phyloP scores from a whole-genome alignment of 2,888 invertebrate species.

The Boloria selene region DNA sequence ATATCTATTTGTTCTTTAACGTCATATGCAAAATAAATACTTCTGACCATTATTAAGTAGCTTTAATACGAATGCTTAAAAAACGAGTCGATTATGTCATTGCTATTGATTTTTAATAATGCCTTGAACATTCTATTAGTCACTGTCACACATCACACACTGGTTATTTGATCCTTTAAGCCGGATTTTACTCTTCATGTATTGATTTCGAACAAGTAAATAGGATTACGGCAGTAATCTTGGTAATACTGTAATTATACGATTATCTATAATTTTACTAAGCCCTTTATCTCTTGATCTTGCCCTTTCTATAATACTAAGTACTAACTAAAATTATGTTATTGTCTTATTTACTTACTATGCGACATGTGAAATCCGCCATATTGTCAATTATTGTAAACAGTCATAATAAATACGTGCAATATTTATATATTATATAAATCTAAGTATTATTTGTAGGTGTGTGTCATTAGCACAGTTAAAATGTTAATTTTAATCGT shows the following conservation, averaged over 20 bases:
- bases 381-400: slow-evolving; percentile 35
- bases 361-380: slow-evolving; percentile 9
- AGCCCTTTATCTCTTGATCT: background rate
- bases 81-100: no score
- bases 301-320: slow-evolving; percentile 5
- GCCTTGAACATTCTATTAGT: no score
- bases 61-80: no score
- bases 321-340: no score
- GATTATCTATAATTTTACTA: background rate
- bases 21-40: no score
- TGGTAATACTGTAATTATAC: background rate
- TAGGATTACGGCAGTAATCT: no score
- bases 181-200: no score
- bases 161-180: no score
- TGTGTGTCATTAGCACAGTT: background rate
- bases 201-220: no score
- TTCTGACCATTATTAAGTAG: no score
- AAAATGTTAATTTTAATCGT: background rate
- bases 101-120: no score
- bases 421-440: slow-evolving; percentile 29
- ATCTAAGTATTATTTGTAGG: slow-evolving; percentile 19
- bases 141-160: no score
- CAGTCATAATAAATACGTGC: slow-evolving; percentile 32
- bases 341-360: background rate
- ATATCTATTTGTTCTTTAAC: background rate